phyloP scores from a whole-genome alignment of 2,113 vertebrate genomes.

The Suncus etruscus region DNA sequence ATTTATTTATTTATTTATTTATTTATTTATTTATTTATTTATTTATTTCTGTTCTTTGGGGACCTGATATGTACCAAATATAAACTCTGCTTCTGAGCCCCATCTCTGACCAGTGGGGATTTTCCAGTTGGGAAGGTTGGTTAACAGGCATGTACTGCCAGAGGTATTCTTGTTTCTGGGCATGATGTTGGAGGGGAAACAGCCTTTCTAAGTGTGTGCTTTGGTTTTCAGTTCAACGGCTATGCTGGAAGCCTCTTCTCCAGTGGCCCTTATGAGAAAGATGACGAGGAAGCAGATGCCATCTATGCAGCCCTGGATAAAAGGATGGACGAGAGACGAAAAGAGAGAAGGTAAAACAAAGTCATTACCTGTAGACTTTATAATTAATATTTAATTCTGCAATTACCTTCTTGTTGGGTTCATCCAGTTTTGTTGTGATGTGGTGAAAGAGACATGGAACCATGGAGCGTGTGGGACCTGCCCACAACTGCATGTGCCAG shows the following conservation, averaged over 20 bases:
- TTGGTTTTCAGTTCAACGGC: conserved; percentile 93
- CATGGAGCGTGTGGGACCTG: too few species aligned
- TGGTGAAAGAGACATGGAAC: too few species aligned
- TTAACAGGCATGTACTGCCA: background rate
- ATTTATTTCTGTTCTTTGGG: too few species aligned
- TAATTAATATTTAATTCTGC: too few species aligned
- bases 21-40: too few species aligned
- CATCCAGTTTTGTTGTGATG: too few species aligned
- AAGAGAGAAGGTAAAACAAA: conserved; percentile 93
- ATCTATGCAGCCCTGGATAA: conserved; percentile 98
- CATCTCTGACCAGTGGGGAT: background rate
- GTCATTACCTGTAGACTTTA: too few species aligned
- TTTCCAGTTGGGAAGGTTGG: background rate
- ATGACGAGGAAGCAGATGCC: conserved; percentile 98
- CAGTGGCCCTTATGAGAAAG: conserved; percentile 98
- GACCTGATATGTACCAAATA: too few species aligned
- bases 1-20: too few species aligned
- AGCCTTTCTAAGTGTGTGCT: background rate
- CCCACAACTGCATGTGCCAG: too few species aligned
- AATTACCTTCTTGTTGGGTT: too few species aligned
- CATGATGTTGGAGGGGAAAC: background rate
- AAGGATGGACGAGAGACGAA: conserved; percentile 98
- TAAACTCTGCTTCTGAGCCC: too few species aligned
- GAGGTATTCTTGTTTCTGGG: background rate
- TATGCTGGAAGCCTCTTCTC: conserved; percentile 99